Percentiles rank a stretch among this genome's conserved stretches.
phyloP scores from a whole-genome alignment of 2,797 vertebrate genomes.

The Tamandua tetradactyla region DNA sequence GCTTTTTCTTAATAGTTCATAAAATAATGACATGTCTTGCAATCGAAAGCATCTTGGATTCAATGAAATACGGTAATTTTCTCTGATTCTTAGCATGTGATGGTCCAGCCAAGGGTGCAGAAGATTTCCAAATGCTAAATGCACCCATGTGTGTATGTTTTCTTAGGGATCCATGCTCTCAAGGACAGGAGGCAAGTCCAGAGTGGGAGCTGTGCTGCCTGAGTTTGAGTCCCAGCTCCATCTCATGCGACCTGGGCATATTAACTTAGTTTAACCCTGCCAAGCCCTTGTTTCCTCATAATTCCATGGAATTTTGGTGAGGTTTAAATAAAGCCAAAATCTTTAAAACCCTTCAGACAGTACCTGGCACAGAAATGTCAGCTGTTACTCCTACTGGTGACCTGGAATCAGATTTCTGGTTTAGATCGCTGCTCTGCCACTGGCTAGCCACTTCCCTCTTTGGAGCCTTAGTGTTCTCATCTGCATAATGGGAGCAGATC shows the following conservation, averaged over 20 bases:
- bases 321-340: not conserved
- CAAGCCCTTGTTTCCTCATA: not conserved
- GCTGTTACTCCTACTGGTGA: not conserved
- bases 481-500: not conserved
- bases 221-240: not conserved
- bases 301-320: not conserved
- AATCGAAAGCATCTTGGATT: not conserved
- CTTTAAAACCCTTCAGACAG: not conserved
- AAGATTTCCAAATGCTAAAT: not conserved
- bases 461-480: not conserved
- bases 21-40: not conserved
- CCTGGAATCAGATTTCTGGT: not conserved
- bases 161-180: not conserved
- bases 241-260: not conserved
- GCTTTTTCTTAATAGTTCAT: not conserved
- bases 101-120: not conserved
- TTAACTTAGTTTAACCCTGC: not conserved
- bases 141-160: accelerated
- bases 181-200: not conserved
- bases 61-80: not conserved
- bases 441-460: not conserved
- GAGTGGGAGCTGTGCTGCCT: not conserved
- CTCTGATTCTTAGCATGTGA: not conserved
- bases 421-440: not conserved
- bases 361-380: not conserved